These are phyloP conservation scores for Hirudinaria manillensis DNA, from an alignment of 2,888 invertebrate species.

Conservation along the genomic window DNA sequence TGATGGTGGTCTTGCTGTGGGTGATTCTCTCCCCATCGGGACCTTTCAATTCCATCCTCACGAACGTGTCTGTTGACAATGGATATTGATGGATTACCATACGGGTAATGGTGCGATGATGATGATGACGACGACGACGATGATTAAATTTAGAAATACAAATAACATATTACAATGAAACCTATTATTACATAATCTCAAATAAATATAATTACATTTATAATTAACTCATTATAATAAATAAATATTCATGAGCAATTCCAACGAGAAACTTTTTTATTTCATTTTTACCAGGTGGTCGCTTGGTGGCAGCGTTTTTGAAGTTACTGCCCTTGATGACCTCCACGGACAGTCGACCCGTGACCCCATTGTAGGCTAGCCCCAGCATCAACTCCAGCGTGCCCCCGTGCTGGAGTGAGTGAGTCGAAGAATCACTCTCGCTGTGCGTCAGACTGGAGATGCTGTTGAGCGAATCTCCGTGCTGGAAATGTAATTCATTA, in stretches of 20 bases:
- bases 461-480: conserved; percentile 59
- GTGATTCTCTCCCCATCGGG: conserved; percentile 88
- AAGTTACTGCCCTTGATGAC: conserved; percentile 68
- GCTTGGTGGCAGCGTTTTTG: conserved; percentile 57
- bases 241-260: background rate
- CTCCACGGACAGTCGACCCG: conserved; percentile 85
- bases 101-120: too few species aligned
- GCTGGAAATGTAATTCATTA: conserved; percentile 45
- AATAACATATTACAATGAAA: too few species aligned
- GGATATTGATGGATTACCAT: too few species aligned
- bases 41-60: conserved; percentile 82
- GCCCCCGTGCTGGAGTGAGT: conserved; percentile 73
- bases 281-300: conserved; percentile 52
- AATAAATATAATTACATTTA: too few species aligned
- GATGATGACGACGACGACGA: too few species aligned
- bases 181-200: too few species aligned
- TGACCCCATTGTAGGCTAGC: conserved; percentile 83
- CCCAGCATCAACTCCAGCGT: conserved; percentile 76
- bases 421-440: conserved; percentile 84
- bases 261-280: background rate
- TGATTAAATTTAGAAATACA: too few species aligned
- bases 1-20: conserved; percentile 81
- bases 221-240: background rate
- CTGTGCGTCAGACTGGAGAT: conserved; percentile 76
- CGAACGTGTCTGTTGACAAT: conserved; percentile 74